Evolutionary conservation across 1,140 invertebrate species (phyloP), one percentile per base, ranked within the genome.

Genomic region (Aphaenogaster ashmeadi): DNA sequence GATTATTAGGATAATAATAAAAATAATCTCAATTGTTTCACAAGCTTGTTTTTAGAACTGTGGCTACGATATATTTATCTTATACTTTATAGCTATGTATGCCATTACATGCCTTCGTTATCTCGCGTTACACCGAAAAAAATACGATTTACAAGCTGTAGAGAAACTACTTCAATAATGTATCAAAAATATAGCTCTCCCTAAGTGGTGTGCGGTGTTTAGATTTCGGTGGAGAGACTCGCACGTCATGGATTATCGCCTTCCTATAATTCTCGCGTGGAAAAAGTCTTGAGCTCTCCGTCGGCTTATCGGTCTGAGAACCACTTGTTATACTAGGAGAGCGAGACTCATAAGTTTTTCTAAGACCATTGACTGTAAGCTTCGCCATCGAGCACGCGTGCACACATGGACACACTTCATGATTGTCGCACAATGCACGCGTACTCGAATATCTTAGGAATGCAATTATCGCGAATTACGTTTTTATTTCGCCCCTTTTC

Each of bases 281-380:
- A 89, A 89, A 91, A 90, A 84, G 52, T 85, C 52, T 21, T 38
- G 27, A 15, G 60, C 71, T 72, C 47, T 72, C 69, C 74, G 56
- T 52, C 58, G 21, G 54, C 78, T 93, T 93, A 93, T 93, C 92
- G 85, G 60, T 77, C 41, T 92, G 80, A 89, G 88, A 92, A 87
- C 84, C 87, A 87, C 90, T 91, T 84, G 88, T 80, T 62, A 50
- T 41, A 56, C 50, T 50, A 74, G 72, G 83, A 89, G 64, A 86
- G 21, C 67, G 56, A 15, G 13, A 67, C 21, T 69, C 64, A 5
- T 54, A 71, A 33, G 60, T 79, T 64, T 56, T 88, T 41, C 3
- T 69, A 64, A 67, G 67, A 77, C 54, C 56, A 18, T 54, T 60
- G 75, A 90, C 88, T 67, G 86, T 77, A 66, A 79, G 64, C 66